phyloP scores from a whole-genome alignment of 2,797 vertebrate genomes.

The Helostoma temminkii region DNA sequence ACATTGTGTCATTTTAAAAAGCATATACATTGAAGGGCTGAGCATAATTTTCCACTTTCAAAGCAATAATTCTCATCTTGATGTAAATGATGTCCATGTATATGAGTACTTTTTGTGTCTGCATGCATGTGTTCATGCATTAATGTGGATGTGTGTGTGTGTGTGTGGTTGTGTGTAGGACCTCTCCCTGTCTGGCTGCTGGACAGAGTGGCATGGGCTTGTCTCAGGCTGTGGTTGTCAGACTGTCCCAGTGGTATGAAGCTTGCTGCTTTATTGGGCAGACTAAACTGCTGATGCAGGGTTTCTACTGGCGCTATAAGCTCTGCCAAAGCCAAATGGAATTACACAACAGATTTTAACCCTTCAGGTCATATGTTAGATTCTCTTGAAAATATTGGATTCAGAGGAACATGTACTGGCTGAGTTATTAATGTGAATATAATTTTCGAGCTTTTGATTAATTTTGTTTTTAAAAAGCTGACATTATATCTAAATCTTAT shows the following conservation, averaged over 20 bases:
- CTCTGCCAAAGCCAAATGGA: slow-evolving; percentile 81
- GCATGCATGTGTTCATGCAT: slow-evolving; percentile 9
- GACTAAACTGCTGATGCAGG: slow-evolving; percentile 86
- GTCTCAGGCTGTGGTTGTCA: slow-evolving; percentile 80
- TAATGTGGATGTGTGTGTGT: slow-evolving; percentile 24
- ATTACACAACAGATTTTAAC: slow-evolving; percentile 81
- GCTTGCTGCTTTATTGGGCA: slow-evolving; percentile 85
- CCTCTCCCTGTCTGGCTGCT: slow-evolving; percentile 73
- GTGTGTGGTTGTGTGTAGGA: slow-evolving; percentile 38
- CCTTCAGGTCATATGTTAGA: slow-evolving; percentile 53
- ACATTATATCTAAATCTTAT: background rate
- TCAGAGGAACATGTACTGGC: slow-evolving; percentile 22
- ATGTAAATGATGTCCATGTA: slow-evolving; percentile 22
- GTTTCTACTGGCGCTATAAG: slow-evolving; percentile 77
- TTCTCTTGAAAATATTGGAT: slow-evolving; percentile 34
- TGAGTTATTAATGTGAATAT: background rate
- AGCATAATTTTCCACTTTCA: slow-evolving; percentile 47
- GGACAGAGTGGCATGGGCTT: slow-evolving; percentile 79
- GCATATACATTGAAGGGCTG: slow-evolving; percentile 28
- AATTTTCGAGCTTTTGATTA: background rate
- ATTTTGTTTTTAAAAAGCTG: slow-evolving; percentile 13
- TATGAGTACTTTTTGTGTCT: slow-evolving; percentile 26
- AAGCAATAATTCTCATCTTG: slow-evolving; percentile 11
- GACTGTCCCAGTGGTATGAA: slow-evolving; percentile 82
- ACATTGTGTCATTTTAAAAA: slow-evolving; percentile 49